phyloP scores from a whole-genome alignment of 2,113 vertebrate species.

The Heterotis niloticus region DNA sequence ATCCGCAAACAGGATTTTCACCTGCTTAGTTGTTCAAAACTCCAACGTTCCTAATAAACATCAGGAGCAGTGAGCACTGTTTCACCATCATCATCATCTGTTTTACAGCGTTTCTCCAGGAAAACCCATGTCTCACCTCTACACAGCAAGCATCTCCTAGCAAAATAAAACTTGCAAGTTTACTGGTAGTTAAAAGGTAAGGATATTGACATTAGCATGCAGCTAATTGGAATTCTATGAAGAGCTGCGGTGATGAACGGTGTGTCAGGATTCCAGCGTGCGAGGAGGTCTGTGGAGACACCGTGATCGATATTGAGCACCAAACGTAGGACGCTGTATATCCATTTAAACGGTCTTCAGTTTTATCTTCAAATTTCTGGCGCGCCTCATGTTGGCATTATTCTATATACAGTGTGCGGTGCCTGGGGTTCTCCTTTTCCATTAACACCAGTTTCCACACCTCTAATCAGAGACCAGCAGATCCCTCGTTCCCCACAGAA shows the following conservation, averaged over 20 bases:
- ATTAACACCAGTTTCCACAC: conserved; percentile 54
- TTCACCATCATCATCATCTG: conserved; percentile 55
- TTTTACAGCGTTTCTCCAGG: too few species aligned
- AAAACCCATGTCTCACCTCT: too few species aligned
- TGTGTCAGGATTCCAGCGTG: conserved; percentile 68
- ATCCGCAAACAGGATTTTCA: conserved; percentile 41
- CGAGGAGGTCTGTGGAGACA: conserved; percentile 53
- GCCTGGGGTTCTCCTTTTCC: conserved; percentile 55
- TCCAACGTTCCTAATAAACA: too few species aligned
- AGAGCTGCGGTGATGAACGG: conserved; percentile 76
- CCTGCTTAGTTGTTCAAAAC: conserved; percentile 60
- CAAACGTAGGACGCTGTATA: conserved; percentile 65
- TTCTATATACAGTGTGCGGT: conserved; percentile 36
- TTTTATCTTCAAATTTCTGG: conserved; percentile 79
- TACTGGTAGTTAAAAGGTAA: conserved; percentile 62
- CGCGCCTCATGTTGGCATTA: conserved; percentile 62
- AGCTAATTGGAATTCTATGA: conserved; percentile 85
- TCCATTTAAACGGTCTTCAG: conserved; percentile 72
- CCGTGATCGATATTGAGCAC: conserved; percentile 69
- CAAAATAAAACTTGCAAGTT: too few species aligned
- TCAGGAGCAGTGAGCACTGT: too few species aligned
- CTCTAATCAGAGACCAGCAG: too few species aligned
- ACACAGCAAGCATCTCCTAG: too few species aligned
- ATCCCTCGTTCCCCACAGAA: neutral
- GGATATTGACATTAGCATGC: conserved; percentile 64